Conservation (phyloP, 2,888 invertebrate genomes). For the Frankliniella intonsa region DNA sequence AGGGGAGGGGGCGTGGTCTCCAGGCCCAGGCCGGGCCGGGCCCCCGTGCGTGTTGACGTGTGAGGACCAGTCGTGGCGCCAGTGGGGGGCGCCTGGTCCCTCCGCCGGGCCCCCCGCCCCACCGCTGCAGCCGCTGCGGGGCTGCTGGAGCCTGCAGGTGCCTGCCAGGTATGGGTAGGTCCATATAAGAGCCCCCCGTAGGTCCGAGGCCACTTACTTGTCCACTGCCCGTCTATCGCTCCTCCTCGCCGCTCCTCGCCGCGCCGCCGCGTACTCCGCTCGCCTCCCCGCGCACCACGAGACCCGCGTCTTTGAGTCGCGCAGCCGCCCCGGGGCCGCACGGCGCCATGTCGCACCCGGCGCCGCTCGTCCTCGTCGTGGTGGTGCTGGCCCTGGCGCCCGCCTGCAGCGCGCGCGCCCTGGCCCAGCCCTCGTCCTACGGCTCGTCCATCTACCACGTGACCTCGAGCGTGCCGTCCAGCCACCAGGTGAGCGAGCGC, state of each 20-base stretch:
- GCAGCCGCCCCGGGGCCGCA: not conserved
- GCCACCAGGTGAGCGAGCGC: not conserved
- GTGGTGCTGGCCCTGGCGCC: not conserved
- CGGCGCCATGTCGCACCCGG: not conserved
- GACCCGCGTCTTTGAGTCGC: not conserved
- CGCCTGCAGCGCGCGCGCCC: not conserved
- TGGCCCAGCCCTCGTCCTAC: not conserved
- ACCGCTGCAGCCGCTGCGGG: not conserved
- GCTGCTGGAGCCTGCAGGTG: not conserved
- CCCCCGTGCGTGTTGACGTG: too few relatives aligned
- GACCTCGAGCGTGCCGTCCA: not conserved
- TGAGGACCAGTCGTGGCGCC: too few relatives aligned
- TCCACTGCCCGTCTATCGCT: not conserved
- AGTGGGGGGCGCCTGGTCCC: too few relatives aligned
- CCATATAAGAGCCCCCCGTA: not conserved
- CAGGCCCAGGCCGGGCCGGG: too few relatives aligned
- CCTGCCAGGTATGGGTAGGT: not conserved
- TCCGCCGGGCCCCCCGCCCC: too few relatives aligned
- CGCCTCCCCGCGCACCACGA: not conserved
- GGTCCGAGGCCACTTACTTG: not conserved
- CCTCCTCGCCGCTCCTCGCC: not conserved
- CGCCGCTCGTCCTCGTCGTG: not conserved
- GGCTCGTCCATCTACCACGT: conserved; percentile 17
- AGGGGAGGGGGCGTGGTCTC: not conserved
- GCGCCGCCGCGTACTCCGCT: not conserved